Evolutionary conservation across 2,797 vertebrate species (phyloP), one percentile per base, ranked within the genome.

Genomic region (Martes flavigula): DNA sequence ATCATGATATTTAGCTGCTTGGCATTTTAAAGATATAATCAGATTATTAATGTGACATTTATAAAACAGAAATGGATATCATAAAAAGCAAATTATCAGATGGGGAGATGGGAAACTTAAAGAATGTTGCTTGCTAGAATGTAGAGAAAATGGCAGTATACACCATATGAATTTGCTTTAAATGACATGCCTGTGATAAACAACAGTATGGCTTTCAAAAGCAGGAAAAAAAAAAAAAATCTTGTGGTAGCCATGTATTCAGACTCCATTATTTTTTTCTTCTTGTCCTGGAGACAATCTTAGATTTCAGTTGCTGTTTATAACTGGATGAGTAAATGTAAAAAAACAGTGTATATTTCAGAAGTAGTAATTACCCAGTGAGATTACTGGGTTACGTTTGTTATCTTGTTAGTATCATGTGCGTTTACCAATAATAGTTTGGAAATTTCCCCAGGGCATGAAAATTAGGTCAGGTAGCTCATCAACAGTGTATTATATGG

Each of bases 351-450:
- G 66, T 21, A 82, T 87, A 95, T 97, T 95, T 96, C 90, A 97
- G 92, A 94, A 92, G n/a, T 92, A 97, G 58, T 97, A 98, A 98
- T 98, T 96, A 98, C 58, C 90, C 92, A 96, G n/a, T 96, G 91
- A 98, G 92, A 97, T 98, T 66, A 97, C 85, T 88, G 77, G 86
- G 81, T 97, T 83, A 83, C 93, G 96, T 98, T 98, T 98, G 51
- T 35, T 75, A 92, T 98, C 91, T 96, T 98, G 92, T 98, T 98
- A 98, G 72, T 97, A 97, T 96, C 90, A 97, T 64, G 90, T 97
- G 17, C 96, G 97, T 96, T 97, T 98, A 94, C 72, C 64, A 98
- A 94, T 35, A 95, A 68, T 62, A 95, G 87, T 95, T 95, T 60
- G 66, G 83, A 98, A 97, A 93, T 87, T 97, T 94, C 95, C 90